These are phyloP conservation scores for Netelia melanura DNA, from an alignment of 2,888 invertebrate species.

Conservation along the genomic window DNA sequence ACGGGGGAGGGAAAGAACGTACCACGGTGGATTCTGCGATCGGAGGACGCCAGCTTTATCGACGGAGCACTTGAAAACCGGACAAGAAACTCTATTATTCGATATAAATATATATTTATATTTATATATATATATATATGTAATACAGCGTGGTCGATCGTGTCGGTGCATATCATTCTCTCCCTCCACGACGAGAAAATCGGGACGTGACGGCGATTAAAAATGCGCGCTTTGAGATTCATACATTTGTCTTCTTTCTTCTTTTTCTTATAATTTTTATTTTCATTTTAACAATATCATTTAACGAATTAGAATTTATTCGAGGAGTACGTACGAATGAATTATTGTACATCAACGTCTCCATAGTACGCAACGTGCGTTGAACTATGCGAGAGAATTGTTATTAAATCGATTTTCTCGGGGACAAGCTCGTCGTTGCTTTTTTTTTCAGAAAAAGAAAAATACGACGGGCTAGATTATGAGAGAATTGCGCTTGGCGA, in stretches of 20 bases:
- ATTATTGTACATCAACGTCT: constrained; percentile 6
- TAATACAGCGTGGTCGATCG: constrained; percentile 64
- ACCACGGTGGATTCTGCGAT: background rate
- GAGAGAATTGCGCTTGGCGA: constrained; percentile 36
- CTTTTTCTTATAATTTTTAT: constrained; percentile 15
- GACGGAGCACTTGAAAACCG: constrained; percentile 1
- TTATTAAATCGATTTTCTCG: too few species aligned
- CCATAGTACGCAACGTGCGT: constrained; percentile 42
- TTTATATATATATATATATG: constrained; percentile 31
- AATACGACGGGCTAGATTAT: background rate
- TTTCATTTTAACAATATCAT: constrained; percentile 71
- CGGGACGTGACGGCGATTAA: constrained; percentile 68
- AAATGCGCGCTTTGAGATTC: constrained; percentile 70
- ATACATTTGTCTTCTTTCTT: constrained; percentile 28
- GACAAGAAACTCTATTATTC: constrained; percentile 48
- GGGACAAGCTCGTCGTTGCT: background rate
- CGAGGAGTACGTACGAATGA: constrained; percentile 43
- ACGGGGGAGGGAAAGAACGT: constrained; percentile 37
- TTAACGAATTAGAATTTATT: constrained; percentile 76
- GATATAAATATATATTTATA: constrained; percentile 22
- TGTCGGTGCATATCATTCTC: constrained; percentile 79
- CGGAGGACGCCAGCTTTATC: constrained; percentile 13
- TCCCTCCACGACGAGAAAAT: constrained; percentile 72
- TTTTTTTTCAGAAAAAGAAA: constrained; percentile 18
- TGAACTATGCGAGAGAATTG: background rate